Base-by-base conservation (phyloP, 2,888 invertebrate species). In the Eucera pruinosa region DNA sequence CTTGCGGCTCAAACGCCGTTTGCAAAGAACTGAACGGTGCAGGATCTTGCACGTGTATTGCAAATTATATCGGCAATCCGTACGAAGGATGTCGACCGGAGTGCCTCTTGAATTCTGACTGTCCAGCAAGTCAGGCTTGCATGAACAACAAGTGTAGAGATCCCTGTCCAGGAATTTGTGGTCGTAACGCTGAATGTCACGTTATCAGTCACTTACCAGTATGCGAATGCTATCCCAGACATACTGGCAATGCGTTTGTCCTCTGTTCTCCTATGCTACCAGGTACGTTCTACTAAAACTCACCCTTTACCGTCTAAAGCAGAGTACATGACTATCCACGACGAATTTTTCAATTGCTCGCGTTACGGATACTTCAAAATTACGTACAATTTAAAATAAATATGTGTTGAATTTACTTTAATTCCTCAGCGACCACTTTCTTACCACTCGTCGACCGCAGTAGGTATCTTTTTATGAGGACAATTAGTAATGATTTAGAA, bases 91-190 rank as follows among this genome's bases (percentile, higher is more conserved):
- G 93, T 82, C 88, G 93, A 77, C 93, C 93, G 7, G 94, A 94
- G 86, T 94, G 94, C 83, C 87, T 92, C 13, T 83, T 93, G 9
- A 94, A 93, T 86, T 90, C 93, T 1, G 94, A 94, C 85, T 94
- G 94, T 83, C 86, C 92, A 6, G 88, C 93, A 6, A 93, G 92
- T 82, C 89, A 90, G 80, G 94, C 95, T 5, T 96, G 96, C 86
- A 93, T 95, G 83, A 95, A 96, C 88, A 95, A 96, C 91, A 95
- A 94, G 91, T 97, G 97, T 91, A 93, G 93, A 88, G 96, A 96
- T 91, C 97, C 97, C 67, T 97, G 97, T 89, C 95, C 95, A 73
- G 97, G 97, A 54, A 96, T 96, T 61, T 97, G 97, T 88, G 97
- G 96, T 20, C 92, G 94, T 50, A 93, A 93, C 82, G 91, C 93